phyloP scores from a whole-genome alignment of 2,113 vertebrate genomes.

The Siphamia tubifer region DNA sequence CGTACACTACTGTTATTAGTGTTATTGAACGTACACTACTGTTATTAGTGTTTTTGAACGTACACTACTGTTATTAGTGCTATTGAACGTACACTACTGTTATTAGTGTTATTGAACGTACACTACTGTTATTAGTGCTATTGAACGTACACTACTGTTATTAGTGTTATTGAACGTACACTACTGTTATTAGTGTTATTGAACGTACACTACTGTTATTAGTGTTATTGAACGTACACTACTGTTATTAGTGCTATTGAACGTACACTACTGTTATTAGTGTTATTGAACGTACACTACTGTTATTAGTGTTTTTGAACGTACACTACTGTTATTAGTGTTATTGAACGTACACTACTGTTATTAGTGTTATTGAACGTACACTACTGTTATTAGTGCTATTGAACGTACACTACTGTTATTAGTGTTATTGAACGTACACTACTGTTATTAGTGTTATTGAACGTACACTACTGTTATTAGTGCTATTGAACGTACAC shows the following conservation, averaged over 20 bases:
- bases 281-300: too few species aligned
- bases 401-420: too few species aligned
- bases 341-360: too few species aligned
- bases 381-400: background rate
- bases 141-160: slow-evolving; percentile 1
- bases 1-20: too few species aligned
- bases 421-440: slow-evolving; percentile 12
- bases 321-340: background rate
- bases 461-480: too few species aligned
- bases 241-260: slow-evolving; percentile 9
- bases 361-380: slow-evolving; percentile 15
- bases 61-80: too few species aligned
- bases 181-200: too few species aligned
- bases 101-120: too few species aligned
- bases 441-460: background rate
- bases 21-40: background rate
- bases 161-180: too few species aligned
- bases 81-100: background rate
- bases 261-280: background rate
- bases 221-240: too few species aligned
- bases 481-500: slow-evolving; percentile 7
- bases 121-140: too few species aligned
- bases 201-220: background rate
- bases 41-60: too few species aligned
- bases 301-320: slow-evolving; percentile 12